Conservation (phyloP, 37 sponge, comb jelly and placozoan species). For the Spongia lamella region DNA sequence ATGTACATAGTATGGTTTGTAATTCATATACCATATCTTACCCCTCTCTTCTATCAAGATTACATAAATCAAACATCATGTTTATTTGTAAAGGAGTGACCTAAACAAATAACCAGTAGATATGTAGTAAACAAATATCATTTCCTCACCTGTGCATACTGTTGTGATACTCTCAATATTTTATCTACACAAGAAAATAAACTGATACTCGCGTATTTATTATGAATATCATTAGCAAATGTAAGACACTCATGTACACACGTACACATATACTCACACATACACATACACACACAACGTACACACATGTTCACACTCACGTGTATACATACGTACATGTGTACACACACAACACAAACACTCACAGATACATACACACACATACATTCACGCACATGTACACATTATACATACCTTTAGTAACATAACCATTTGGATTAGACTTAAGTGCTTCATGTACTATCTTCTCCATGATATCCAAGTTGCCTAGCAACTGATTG, state of each 20-base stretch:
- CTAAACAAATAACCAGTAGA: slow-evolving; percentile 9
- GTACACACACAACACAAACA: too few relatives aligned
- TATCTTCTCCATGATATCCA: slow-evolving; percentile 78
- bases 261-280: background rate
- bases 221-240: background rate
- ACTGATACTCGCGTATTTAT: background rate
- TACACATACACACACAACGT: too few relatives aligned
- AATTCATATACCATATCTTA: too few relatives aligned
- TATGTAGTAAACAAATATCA: background rate
- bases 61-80: slow-evolving; percentile 75
- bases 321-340: too few relatives aligned
- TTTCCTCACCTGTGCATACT: slow-evolving; percentile 29
- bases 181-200: slow-evolving; percentile 24
- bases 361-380: background rate
- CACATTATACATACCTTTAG: slow-evolving; percentile 35
- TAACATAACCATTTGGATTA: background rate
- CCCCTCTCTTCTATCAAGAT: slow-evolving; percentile 58
- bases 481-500: slow-evolving; percentile 87
- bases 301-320: background rate
- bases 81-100: slow-evolving; percentile 85
- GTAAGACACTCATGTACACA: background rate
- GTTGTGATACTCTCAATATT: slow-evolving; percentile 36
- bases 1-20: too few relatives aligned
- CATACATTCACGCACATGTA: too few relatives aligned
- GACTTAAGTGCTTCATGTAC: slow-evolving; percentile 26